Evolutionary conservation across 2,797 vertebrate species (phyloP).

Genomic region (Acestrorhynchus altus): DNA sequence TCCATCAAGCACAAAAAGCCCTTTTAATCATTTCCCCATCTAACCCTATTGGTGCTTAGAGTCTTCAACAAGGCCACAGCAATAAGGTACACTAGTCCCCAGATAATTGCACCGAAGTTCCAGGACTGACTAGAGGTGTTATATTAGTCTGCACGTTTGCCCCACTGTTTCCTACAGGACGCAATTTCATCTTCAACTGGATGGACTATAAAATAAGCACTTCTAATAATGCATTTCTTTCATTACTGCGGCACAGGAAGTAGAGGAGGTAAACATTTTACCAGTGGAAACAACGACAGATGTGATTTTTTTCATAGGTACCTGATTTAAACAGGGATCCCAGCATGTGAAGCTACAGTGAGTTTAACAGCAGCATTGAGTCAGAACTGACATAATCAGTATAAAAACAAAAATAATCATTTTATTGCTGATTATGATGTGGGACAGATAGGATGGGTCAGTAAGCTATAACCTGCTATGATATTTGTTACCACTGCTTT

Average conservation of each 20-base stretch:
- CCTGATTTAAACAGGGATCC: no score
- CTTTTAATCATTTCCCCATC: slow-evolving; percentile 60
- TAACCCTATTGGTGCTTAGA: slow-evolving; percentile 32
- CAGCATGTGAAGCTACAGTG: no score
- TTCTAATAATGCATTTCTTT: not conserved
- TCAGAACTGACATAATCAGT: no score
- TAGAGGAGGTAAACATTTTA: not conserved
- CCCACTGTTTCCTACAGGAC: slow-evolving; percentile 10
- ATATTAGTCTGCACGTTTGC: slow-evolving; percentile 14
- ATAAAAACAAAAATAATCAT: no score
- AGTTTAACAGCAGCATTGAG: no score
- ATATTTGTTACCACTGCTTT: no score
- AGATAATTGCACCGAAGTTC: slow-evolving; percentile 41
- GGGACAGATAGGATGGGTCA: no score
- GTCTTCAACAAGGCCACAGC: slow-evolving; percentile 45
- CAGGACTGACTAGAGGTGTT: slow-evolving; percentile 31
- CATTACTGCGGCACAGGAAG: not conserved
- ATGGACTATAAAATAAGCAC: slow-evolving; percentile 3
- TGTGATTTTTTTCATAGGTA: no score
- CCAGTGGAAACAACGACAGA: not conserved
- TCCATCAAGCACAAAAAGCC: slow-evolving; percentile 54
- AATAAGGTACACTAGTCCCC: slow-evolving; percentile 38
- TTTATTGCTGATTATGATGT: no score
- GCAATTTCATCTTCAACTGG: slow-evolving; percentile 8
- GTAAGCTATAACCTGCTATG: no score